Conservation (phyloP, 2,888 invertebrate genomes). For the Polia nebulosa region DNA sequence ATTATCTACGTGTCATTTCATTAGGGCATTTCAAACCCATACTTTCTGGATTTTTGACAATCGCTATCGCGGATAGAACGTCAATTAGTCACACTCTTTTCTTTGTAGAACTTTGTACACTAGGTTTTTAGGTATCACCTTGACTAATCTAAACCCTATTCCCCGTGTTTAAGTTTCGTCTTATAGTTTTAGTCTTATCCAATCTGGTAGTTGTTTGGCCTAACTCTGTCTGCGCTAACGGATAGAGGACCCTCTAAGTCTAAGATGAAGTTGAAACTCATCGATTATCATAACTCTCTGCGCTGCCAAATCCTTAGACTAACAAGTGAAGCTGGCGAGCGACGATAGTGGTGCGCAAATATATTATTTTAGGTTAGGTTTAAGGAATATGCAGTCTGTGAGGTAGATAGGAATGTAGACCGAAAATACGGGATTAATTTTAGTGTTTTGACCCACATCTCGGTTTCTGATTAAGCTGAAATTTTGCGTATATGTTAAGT, state of each 20-base stretch:
- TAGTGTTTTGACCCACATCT: too few species aligned
- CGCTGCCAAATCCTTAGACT: conserved; percentile 46
- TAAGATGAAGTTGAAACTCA: conserved; percentile 50
- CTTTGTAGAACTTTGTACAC: neutral
- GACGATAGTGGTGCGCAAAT: conserved; percentile 27
- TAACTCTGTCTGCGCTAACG: conserved; percentile 41
- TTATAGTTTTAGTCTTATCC: conserved; percentile 41
- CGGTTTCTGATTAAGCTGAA: too few species aligned
- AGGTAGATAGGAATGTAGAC: neutral
- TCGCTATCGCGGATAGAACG: neutral
- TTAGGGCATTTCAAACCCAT: neutral
- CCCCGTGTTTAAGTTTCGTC: neutral
- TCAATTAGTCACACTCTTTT: neutral
- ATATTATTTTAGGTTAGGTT: conserved; percentile 27
- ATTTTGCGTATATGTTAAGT: too few species aligned
- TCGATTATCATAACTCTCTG: conserved; percentile 59
- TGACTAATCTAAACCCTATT: neutral
- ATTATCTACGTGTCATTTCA: neutral
- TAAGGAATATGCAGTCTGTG: neutral
- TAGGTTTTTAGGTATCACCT: neutral
- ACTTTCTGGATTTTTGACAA: neutral
- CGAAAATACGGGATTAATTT: neutral
- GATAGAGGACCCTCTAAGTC: conserved; percentile 31
- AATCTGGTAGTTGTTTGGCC: conserved; percentile 38
- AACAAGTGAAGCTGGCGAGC: conserved; percentile 30